Evolutionary conservation across 2,888 invertebrate species (phyloP).

Genomic region (Melipona beecheii): DNA sequence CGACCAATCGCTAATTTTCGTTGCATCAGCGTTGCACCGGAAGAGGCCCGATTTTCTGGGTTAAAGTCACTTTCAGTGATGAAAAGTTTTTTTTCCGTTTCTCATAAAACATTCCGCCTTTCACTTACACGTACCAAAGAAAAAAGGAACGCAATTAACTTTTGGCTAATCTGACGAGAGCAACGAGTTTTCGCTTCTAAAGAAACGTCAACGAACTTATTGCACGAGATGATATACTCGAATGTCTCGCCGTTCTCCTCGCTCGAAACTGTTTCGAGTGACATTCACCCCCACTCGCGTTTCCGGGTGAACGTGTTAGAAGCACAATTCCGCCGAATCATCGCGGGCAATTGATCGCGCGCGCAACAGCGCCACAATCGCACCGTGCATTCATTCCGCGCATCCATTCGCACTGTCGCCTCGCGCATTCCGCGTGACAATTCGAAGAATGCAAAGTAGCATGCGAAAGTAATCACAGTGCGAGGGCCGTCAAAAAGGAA

Average conservation of each 20-base stretch:
- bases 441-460: slow-evolving; percentile 23
- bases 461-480: slow-evolving; percentile 19
- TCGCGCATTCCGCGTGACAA: not conserved
- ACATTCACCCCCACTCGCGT: not conserved
- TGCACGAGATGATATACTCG: not conserved
- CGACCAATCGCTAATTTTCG: no score
- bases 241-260: not conserved
- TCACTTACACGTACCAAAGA: no score
- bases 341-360: not conserved
- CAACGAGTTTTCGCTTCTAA: no score
- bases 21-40: no score
- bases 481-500: not conserved
- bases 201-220: no score
- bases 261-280: not conserved
- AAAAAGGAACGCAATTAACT: no score
- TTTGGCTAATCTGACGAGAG: no score
- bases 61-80: no score
- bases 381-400: not conserved
- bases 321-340: not conserved
- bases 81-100: no score
- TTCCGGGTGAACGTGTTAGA: not conserved
- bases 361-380: not conserved
- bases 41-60: no score
- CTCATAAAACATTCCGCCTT: no score
- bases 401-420: not conserved